Percentiles rank a stretch among this genome's conserved stretches.
phyloP scores from a whole-genome alignment of 2,113 vertebrate genomes.

The Tetrax tetrax region DNA sequence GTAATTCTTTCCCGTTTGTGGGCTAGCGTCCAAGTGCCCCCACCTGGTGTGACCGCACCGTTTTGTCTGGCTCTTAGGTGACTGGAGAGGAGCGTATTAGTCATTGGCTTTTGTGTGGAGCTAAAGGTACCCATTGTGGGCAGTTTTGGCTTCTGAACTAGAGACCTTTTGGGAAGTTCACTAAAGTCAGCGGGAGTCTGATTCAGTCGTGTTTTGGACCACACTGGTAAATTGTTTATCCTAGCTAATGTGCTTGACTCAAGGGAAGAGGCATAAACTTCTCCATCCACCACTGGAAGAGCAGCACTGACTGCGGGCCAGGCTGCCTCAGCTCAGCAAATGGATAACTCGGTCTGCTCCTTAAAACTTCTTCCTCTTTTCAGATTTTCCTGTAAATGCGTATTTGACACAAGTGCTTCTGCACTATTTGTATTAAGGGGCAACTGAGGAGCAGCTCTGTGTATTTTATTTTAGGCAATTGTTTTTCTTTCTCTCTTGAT shows the following conservation, averaged over 20 bases:
- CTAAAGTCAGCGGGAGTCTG: background rate
- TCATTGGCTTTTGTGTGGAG: background rate
- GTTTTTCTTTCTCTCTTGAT: background rate
- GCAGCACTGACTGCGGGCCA: background rate
- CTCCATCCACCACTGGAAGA: background rate
- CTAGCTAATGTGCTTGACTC: background rate
- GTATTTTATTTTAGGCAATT: background rate
- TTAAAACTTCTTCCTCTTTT: background rate
- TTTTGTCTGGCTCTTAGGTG: background rate
- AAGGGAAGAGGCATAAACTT: background rate
- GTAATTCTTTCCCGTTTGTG: background rate
- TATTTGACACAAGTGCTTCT: background rate
- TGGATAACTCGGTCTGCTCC: fast-evolving
- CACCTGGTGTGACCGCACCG: fast-evolving
- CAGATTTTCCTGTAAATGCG: background rate
- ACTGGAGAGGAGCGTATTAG: background rate
- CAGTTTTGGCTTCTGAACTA: background rate
- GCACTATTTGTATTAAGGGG: background rate
- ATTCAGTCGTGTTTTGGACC: background rate
- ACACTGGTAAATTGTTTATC: background rate
- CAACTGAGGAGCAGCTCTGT: background rate
- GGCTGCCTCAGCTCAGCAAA: background rate
- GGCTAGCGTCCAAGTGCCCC: background rate
- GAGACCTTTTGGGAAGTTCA: background rate
- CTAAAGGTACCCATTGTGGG: background rate